phyloP scores from a whole-genome alignment of 2,113 vertebrate species.

The Proterorhinus semilunaris region DNA sequence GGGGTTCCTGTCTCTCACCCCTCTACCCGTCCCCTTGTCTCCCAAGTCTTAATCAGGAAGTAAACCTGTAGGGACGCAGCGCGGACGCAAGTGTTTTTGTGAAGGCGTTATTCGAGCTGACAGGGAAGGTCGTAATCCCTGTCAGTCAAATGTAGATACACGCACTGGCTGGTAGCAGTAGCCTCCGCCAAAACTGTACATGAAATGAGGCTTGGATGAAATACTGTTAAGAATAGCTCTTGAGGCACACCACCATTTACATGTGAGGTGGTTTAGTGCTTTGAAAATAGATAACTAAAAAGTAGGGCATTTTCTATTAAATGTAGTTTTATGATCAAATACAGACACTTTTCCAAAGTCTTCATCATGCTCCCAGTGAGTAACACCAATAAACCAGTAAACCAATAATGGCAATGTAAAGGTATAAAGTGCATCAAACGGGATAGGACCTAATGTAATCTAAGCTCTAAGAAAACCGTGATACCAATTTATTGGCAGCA shows the following conservation, averaged over 20 bases:
- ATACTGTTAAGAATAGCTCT: neutral
- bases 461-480: too few species aligned
- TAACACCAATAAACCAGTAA: too few species aligned
- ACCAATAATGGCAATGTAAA: too few species aligned
- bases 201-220: neutral
- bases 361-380: too few species aligned
- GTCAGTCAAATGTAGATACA: slow-evolving; percentile 47
- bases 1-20: slow-evolving; percentile 2
- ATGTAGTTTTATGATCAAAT: too few species aligned
- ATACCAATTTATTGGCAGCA: too few species aligned
- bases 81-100: slow-evolving; percentile 55
- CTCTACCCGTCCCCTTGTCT: slow-evolving; percentile 6
- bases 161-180: neutral
- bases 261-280: neutral
- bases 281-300: too few species aligned
- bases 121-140: slow-evolving; percentile 42
- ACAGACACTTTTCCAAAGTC: too few species aligned
- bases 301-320: too few species aligned
- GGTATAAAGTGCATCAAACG: too few species aligned
- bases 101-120: slow-evolving; percentile 24
- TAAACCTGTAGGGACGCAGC: slow-evolving; percentile 23
- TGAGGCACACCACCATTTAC: neutral
- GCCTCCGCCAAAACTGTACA: neutral
- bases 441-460: too few species aligned
- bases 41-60: slow-evolving; percentile 43